Conservation (phyloP, 1,140 invertebrate species). For the Drosophila prosaltans region DNA sequence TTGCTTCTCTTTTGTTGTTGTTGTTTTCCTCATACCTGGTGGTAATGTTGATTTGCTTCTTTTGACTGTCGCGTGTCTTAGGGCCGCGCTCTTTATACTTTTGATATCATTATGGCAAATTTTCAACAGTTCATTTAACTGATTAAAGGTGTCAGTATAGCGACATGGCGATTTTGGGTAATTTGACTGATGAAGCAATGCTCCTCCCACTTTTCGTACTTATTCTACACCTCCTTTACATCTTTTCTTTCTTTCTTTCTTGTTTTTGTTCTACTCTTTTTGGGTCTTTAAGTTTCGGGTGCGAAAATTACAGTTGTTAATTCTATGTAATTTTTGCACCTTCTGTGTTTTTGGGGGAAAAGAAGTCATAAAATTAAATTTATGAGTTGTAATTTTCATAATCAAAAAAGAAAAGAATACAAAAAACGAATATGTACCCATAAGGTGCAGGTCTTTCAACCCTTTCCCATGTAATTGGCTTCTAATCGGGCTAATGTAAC, state of each 20-base stretch:
- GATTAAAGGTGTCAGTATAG: slow-evolving; percentile 64
- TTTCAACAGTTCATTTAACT: slow-evolving; percentile 81
- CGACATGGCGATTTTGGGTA: slow-evolving; percentile 40
- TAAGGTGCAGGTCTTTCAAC: slow-evolving; percentile 33
- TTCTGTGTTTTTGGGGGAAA: slow-evolving; percentile 47
- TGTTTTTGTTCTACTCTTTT: neutral
- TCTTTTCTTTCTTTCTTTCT: neutral
- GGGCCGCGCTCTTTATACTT: slow-evolving; percentile 2
- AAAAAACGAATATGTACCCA: neutral
- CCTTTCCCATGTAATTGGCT: slow-evolving; percentile 65
- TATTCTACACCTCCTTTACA: slow-evolving; percentile 10
- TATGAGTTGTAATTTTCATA: slow-evolving; percentile 75
- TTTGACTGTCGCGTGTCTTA: slow-evolving; percentile 59
- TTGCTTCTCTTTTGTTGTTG: slow-evolving; percentile 14
- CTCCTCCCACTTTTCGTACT: slow-evolving; percentile 22
- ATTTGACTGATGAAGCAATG: slow-evolving; percentile 63
- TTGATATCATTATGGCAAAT: slow-evolving; percentile 60
- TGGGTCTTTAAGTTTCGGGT: slow-evolving; percentile 58
- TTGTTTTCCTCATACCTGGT: neutral
- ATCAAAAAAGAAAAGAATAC: slow-evolving; percentile 54
- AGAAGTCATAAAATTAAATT: slow-evolving; percentile 80
- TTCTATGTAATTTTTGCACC: slow-evolving; percentile 68
- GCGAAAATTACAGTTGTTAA: slow-evolving; percentile 56
- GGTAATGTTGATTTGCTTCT: slow-evolving; percentile 4
- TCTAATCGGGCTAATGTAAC: slow-evolving; percentile 65